A percentile compares a stretch with the other conserved stretches of the same genome.
Evolutionary conservation across 2,888 invertebrate species (phyloP).

Genomic region (Ommatoiulus sabulosus): DNA sequence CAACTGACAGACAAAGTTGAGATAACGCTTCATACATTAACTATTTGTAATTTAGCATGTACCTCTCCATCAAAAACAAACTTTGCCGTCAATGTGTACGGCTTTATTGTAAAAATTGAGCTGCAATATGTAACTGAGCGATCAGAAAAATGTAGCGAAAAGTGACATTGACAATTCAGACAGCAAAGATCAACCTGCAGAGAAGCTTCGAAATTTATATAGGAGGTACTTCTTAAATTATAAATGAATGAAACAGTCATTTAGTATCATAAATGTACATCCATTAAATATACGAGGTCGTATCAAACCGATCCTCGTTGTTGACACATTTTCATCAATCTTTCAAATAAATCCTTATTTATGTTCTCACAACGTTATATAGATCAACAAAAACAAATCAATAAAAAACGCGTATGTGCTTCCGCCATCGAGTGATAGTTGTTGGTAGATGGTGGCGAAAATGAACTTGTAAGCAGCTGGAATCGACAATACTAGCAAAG

Average conservation of each 20-base stretch:
- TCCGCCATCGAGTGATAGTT: not conserved
- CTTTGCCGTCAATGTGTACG: too few species aligned
- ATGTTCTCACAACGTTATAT: not conserved
- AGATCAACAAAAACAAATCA: constrained; percentile 22
- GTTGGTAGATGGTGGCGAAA: not conserved
- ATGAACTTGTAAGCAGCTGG: not conserved
- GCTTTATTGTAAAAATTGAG: too few species aligned
- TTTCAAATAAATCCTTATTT: not conserved
- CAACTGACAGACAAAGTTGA: too few species aligned
- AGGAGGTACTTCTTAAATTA: not conserved
- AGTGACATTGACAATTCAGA: not conserved
- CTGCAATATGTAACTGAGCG: too few species aligned
- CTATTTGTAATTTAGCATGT: too few species aligned
- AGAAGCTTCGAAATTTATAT: not conserved
- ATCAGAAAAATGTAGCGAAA: not conserved
- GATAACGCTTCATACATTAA: too few species aligned
- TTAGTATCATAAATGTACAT: not conserved
- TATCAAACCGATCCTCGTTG: not conserved
- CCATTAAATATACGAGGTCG: not conserved
- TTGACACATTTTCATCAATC: constrained; percentile 27
- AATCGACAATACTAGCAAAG: not conserved
- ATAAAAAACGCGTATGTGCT: not conserved
- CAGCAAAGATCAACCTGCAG: not conserved
- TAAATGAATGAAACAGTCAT: not conserved
- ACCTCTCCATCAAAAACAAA: too few species aligned